Evolutionary conservation across 23 tunicate genomes (phyloP), one percentile per base, ranked within the genome.

Genomic region (Styela plicata): DNA sequence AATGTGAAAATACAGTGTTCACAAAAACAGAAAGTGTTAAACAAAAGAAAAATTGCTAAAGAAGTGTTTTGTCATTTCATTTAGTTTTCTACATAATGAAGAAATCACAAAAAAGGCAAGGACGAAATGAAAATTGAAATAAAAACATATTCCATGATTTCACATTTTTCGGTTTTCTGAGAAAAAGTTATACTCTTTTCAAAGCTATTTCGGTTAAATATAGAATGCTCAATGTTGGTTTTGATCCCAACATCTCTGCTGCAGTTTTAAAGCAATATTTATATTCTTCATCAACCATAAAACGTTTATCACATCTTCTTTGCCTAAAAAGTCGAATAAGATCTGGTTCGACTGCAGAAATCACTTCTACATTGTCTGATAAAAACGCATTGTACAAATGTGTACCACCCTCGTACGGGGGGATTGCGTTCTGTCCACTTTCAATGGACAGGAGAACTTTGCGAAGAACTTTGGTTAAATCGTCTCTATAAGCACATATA

Each of bases 211-310:
- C 98, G 63, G 86, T 93, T 13, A 93, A 77, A 70, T 93, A 88
- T 73, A 93, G 78, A 22, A 93, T 82, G n/a, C 98, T 91, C 20
- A 93, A 63, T 13, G 98, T 86, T 26, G 93, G 93, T 64, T 88
- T 93, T 0, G 98, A 88, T 0, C 85, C 98, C 64, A 93, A 29
- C 30, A 30, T 36, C 66, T 61, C 32, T 26, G 88, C 89, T 63
- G 83, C 74, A 37, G 74, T 23, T 53, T 74, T 66, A 19, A 84
- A 61, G 70, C 98, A 93, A 31, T 88, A 74, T 27, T 79, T 36
- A 79, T 74, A 70, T 27, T 74, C 37, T 22, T 31, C 63, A 16
- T 34, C 71, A 57, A 73, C 63, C 74, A 77, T 71, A 63, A 76
- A 64, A 64, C 1, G 33, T 28, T 52, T 82, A 26, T 29, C 35